Conservation (phyloP, 2,113 vertebrate genomes). For the Rattus norvegicus region DNA sequence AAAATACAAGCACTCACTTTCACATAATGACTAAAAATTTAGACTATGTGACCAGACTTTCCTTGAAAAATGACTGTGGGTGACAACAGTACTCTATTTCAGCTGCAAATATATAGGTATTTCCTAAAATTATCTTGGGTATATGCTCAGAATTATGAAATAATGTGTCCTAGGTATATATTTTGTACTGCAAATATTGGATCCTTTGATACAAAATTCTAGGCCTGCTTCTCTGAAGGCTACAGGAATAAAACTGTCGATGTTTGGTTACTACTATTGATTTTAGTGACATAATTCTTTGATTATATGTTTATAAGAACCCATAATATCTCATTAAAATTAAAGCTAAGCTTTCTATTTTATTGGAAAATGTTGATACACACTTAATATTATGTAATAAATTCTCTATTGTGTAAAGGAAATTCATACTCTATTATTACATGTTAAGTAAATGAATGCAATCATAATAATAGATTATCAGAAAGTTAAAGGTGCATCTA, state of each 20-base stretch:
- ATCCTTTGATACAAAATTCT: neutral
- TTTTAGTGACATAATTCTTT: neutral
- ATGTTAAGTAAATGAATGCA: neutral
- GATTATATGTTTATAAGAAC: neutral
- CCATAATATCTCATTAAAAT: neutral
- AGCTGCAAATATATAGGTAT: neutral
- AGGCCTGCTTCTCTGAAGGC: neutral
- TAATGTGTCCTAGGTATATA: neutral
- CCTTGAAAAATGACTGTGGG: neutral
- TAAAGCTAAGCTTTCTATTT: neutral
- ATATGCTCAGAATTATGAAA: neutral
- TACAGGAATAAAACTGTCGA: neutral
- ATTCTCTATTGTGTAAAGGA: neutral
- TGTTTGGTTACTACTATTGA: neutral
- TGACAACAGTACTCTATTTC: accelerated
- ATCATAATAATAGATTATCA: neutral
- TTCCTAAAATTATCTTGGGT: neutral
- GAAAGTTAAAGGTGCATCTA: neutral
- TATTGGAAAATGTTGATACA: neutral
- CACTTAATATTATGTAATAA: neutral
- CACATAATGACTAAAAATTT: neutral
- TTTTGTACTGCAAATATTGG: neutral
- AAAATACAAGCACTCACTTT: neutral
- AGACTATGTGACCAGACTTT: neutral
- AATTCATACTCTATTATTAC: neutral